These are phyloP conservation scores for Botia almorhae DNA, from an alignment of 2,797 vertebrate genomes.

Conservation along the genomic window DNA sequence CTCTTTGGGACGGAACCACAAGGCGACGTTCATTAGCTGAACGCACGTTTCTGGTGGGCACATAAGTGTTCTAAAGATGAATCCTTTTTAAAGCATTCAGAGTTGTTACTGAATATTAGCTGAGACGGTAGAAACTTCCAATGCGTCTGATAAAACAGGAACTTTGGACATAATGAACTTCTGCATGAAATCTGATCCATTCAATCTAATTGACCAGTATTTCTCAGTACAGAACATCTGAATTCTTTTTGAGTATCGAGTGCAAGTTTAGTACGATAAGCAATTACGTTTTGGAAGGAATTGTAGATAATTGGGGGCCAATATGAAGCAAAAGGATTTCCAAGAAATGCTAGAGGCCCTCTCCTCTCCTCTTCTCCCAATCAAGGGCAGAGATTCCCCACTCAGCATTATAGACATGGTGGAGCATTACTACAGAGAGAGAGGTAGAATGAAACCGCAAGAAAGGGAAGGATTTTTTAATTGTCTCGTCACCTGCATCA, in stretches of 20 bases:
- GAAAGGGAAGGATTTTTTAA: slow-evolving; percentile 59
- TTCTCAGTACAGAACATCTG: neutral
- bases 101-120: too few species aligned
- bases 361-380: slow-evolving; percentile 25
- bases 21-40: too few species aligned
- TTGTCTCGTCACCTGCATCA: slow-evolving; percentile 68
- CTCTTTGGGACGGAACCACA: too few species aligned
- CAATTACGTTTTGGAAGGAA: slow-evolving; percentile 48
- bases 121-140: too few species aligned
- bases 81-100: too few species aligned
- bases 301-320: slow-evolving; percentile 43
- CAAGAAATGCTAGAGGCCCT: slow-evolving; percentile 37
- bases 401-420: slow-evolving; percentile 29
- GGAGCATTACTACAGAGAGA: slow-evolving; percentile 10
- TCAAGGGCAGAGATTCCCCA: slow-evolving; percentile 35
- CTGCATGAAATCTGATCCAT: too few species aligned
- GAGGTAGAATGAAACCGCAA: slow-evolving; percentile 20
- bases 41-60: too few species aligned
- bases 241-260: neutral
- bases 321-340: slow-evolving; percentile 33
- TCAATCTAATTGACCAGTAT: too few species aligned
- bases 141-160: too few species aligned
- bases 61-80: too few species aligned
- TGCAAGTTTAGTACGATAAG: slow-evolving; percentile 1
- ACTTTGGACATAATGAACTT: too few species aligned